A percentile compares a stretch with the other conserved stretches of the same genome.
These are phyloP conservation scores for Strix aluco DNA, from an alignment of 2,113 vertebrate species.

Conservation along the genomic window DNA sequence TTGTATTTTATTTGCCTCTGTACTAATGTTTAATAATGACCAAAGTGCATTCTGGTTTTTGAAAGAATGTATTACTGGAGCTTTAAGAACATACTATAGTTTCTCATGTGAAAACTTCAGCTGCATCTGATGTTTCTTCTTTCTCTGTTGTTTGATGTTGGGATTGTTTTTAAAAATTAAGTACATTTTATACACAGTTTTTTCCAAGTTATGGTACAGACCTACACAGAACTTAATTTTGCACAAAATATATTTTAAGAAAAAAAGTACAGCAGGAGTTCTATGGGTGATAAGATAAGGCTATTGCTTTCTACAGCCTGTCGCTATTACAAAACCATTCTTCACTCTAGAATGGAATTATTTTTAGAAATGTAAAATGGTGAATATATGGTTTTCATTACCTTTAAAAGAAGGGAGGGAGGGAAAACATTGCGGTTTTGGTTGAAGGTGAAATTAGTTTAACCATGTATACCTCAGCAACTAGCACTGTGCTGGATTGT, in stretches of 20 bases:
- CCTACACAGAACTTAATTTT: conserved; percentile 79
- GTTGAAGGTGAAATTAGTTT: conserved; percentile 54
- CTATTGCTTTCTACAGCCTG: conserved; percentile 47
- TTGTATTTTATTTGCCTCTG: conserved; percentile 75
- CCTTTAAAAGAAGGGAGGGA: background rate
- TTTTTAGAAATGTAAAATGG: conserved; percentile 59
- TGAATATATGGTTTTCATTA: conserved; percentile 39
- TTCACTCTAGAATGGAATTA: conserved; percentile 64
- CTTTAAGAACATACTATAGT: conserved; percentile 80
- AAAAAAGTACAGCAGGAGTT: conserved; percentile 68
- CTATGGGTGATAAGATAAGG: conserved; percentile 64
- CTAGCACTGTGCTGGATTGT: conserved; percentile 63
- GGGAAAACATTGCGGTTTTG: background rate
- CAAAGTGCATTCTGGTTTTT: conserved; percentile 92
- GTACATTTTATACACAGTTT: conserved; percentile 75
- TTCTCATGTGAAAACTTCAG: conserved; percentile 75
- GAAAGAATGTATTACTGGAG: conserved; percentile 84
- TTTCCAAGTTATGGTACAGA: conserved; percentile 78
- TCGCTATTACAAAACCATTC: conserved; percentile 40
- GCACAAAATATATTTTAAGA: conserved; percentile 80
- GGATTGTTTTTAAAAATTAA: conserved; percentile 76
- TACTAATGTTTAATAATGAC: conserved; percentile 83
- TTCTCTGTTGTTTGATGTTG: conserved; percentile 73
- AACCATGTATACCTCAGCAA: conserved; percentile 67
- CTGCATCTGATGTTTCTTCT: conserved; percentile 71